These are phyloP conservation scores for Syngnathoides biaculeatus DNA, from an alignment of 2,113 vertebrate species.

Conservation along the genomic window DNA sequence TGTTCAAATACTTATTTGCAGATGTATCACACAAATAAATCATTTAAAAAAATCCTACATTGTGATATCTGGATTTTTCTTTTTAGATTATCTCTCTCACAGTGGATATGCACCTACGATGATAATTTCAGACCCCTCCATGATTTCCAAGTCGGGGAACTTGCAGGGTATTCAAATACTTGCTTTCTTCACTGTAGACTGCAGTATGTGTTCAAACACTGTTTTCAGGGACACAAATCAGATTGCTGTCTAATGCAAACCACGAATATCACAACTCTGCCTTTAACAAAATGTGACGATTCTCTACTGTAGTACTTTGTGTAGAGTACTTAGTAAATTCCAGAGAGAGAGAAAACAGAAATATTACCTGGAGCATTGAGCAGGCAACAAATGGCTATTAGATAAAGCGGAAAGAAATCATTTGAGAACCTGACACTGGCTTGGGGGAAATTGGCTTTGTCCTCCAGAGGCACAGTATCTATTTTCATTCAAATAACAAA, in stretches of 20 bases:
- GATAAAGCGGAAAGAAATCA: constrained; percentile 37
- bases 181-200: too few species aligned
- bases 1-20: too few species aligned
- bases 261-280: constrained; percentile 3
- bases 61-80: too few species aligned
- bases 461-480: constrained; percentile 45
- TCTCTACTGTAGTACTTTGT: neutral
- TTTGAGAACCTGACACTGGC: constrained; percentile 45
- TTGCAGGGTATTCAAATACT: too few species aligned
- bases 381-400: constrained; percentile 43
- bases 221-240: neutral
- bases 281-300: constrained; percentile 1
- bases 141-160: too few species aligned
- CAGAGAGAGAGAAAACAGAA: constrained; percentile 16
- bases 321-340: neutral
- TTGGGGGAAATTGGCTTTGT: constrained; percentile 47
- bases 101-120: too few species aligned
- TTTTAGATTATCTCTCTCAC: too few species aligned
- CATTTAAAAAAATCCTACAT: too few species aligned
- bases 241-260: neutral
- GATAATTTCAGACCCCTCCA: too few species aligned
- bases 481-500: constrained; percentile 50
- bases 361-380: constrained; percentile 9
- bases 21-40: too few species aligned
- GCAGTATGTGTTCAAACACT: neutral